phyloP scores from a whole-genome alignment of 2,113 vertebrate genomes.

The Corythaixoides concolor region DNA sequence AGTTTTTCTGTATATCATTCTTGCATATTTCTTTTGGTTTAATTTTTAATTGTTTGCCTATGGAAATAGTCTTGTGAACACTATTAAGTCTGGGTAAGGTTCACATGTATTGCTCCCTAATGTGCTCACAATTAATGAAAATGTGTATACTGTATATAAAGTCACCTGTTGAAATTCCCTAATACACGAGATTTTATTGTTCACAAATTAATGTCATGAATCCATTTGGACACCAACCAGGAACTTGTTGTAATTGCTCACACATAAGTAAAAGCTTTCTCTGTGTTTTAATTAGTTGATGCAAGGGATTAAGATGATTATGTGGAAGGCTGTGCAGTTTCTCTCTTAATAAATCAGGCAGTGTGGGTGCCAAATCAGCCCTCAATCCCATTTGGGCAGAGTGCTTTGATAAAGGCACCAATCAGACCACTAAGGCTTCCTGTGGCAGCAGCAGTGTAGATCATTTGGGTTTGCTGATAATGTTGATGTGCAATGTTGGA shows the following conservation, averaged over 20 bases:
- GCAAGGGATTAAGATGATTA: slow-evolving; percentile 79
- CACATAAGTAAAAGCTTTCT: slow-evolving; percentile 75
- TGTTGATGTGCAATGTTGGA: slow-evolving; percentile 83
- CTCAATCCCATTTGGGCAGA: slow-evolving; percentile 67
- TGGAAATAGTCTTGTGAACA: neutral
- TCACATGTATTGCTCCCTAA: neutral
- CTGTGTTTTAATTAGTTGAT: slow-evolving; percentile 81
- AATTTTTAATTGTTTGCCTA: neutral
- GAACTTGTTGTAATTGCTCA: slow-evolving; percentile 74
- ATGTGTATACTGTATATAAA: slow-evolving; percentile 33
- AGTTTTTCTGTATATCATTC: neutral
- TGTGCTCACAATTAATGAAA: neutral
- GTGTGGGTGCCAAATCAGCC: slow-evolving; percentile 75
- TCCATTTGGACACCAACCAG: slow-evolving; percentile 75
- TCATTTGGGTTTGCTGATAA: slow-evolving; percentile 79
- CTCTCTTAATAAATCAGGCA: slow-evolving; percentile 73
- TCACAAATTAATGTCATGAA: slow-evolving; percentile 73
- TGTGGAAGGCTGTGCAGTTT: slow-evolving; percentile 75
- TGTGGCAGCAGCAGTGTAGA: slow-evolving; percentile 64
- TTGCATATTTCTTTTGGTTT: neutral
- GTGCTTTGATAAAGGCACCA: slow-evolving; percentile 73
- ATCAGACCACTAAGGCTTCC: slow-evolving; percentile 66
- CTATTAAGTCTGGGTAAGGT: neutral
- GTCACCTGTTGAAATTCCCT: slow-evolving; percentile 53
- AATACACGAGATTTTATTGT: slow-evolving; percentile 58